Evolutionary conservation across 2,113 vertebrate genomes (phyloP), one percentile per base, ranked within the genome.

Genomic region (Hippolais icterina): DNA sequence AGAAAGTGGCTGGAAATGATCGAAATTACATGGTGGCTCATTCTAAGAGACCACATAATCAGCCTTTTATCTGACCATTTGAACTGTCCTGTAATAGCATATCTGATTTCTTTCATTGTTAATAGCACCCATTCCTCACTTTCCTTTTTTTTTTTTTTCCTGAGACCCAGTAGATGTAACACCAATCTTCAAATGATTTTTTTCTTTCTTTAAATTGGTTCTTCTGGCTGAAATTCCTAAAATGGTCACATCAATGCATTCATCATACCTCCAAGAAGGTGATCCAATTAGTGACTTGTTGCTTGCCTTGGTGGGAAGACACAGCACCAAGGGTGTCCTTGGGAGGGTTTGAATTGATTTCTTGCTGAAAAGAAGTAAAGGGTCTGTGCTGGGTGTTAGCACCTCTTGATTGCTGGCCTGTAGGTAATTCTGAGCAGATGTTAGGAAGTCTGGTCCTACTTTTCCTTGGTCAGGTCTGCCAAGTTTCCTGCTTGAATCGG

Each of bases 11-110:
- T 80, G 54, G 83, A 78, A 95, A 93, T 84, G 42, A 93, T 94
- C 12, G 19, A 88, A 95, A 91, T 87, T 83, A 90, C 54, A 60
- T 33, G 46, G 71, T 79, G 53, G 56, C 59, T 95, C 59, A 49
- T 90, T 91, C 78, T 63, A 49, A 83, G 70, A 93, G 80, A 60
- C 27, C 52, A 68, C 56, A 88, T 93, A 93, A 96, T 95, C 88
- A 97, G 64, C 65, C 79, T 94, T 88, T 95, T 74, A 77, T 89
- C 65, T 97, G 95, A 92, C 94, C 95, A 41, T 96, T 95, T 90
- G 81, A 96, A 90, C 89, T 77, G 83, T 61, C 95, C 95, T 87
- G 64, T 92, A 89, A 84, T 74, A 82, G 50, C 57, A 50, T 77
- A 87, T 83, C 85, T 95, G 83, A 91, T 94, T 95, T 89, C 46